These are phyloP conservation scores for Tetramorium simillimum DNA, from an alignment of 1,140 invertebrate species.

Conservation along the genomic window DNA sequence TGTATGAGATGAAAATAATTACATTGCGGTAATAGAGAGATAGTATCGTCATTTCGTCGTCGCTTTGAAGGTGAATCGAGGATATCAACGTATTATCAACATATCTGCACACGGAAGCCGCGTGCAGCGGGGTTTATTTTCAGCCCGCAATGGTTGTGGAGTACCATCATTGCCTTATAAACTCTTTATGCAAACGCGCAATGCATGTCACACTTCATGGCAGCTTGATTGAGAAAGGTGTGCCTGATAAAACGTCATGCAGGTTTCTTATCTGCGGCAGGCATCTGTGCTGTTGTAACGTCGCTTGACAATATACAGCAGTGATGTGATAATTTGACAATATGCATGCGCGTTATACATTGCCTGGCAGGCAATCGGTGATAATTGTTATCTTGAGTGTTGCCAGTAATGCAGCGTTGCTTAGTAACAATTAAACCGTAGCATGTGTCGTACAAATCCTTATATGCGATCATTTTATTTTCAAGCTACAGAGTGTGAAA, in stretches of 20 bases:
- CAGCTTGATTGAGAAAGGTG: not conserved
- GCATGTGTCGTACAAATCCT: not conserved
- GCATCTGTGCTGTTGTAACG: not conserved
- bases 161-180: not conserved
- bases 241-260: not conserved
- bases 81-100: not conserved
- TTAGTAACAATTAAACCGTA: not conserved
- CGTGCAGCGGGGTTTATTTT: constrained; percentile 2
- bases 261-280: not conserved
- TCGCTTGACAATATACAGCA: not conserved
- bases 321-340: not conserved
- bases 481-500: no score
- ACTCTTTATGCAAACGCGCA: not conserved
- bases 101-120: not conserved
- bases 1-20: not conserved
- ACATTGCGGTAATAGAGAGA: not conserved
- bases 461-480: no score
- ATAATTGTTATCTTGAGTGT: not conserved
- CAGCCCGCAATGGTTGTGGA: not conserved
- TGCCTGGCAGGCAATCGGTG: not conserved
- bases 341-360: not conserved
- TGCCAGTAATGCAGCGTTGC: not conserved
- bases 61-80: not conserved
- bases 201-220: not conserved
- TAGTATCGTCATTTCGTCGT: not conserved